Conservation (phyloP, 37 sponge, comb jelly and placozoan species). For the Halichondria panicea region DNA sequence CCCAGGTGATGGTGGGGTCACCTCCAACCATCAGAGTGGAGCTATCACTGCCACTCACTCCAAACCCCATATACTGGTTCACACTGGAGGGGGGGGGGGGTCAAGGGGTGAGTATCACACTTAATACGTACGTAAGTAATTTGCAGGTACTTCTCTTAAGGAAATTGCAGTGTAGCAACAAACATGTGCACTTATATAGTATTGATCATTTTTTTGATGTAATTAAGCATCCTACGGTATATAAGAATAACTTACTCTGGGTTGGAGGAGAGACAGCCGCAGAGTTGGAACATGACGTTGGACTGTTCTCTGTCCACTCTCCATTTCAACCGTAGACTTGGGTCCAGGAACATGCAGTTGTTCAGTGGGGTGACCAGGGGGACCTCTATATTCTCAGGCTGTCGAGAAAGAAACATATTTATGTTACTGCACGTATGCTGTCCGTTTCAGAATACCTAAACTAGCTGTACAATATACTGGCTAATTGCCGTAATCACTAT, state of each 20-base stretch:
- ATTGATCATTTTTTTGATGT: too few species aligned
- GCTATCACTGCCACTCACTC: conserved; percentile 48
- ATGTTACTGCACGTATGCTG: too few species aligned
- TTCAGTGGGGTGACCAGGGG: background rate
- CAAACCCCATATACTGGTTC: conserved; percentile 68
- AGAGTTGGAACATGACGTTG: conserved; percentile 19
- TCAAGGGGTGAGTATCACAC: background rate
- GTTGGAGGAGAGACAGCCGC: conserved; percentile 10
- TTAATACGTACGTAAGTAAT: background rate
- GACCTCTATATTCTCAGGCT: conserved; percentile 7
- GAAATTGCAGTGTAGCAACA: background rate
- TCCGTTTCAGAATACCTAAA: too few species aligned
- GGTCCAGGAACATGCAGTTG: conserved; percentile 17
- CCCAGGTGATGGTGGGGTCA: conserved; percentile 62
- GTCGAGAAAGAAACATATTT: background rate
- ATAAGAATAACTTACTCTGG: background rate
- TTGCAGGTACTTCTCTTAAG: background rate
- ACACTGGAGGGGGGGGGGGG: background rate
- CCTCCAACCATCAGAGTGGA: conserved; percentile 46
- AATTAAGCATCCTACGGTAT: background rate
- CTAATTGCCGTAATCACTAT: too few species aligned
- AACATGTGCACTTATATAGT: too few species aligned
- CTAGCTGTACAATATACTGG: too few species aligned
- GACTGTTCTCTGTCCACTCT: conserved; percentile 17
- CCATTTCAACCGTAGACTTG: conserved; percentile 17